Conservation (phyloP, 2,113 vertebrate genomes). For the Mesitornis unicolor region DNA sequence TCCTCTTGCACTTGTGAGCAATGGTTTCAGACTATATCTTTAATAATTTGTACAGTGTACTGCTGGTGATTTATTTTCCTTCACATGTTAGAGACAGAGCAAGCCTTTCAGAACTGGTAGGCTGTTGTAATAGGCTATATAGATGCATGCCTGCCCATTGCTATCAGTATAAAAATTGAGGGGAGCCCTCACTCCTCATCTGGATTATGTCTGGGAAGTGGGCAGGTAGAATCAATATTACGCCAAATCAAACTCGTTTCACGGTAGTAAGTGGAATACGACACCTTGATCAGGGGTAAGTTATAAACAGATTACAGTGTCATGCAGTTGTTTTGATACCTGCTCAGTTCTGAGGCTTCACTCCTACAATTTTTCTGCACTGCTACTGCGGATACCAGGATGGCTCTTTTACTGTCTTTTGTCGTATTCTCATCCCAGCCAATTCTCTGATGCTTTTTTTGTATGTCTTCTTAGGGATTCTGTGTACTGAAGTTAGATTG, state of each 20-base stretch:
- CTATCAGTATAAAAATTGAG: not conserved
- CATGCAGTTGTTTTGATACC: not conserved
- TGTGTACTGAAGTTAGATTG: not conserved
- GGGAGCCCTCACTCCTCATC: not conserved
- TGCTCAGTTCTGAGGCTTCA: slow-evolving; percentile 9
- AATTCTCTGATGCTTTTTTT: not conserved
- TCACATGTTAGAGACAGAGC: not conserved
- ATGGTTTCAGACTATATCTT: not conserved
- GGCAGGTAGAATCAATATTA: not conserved
- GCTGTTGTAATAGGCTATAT: not conserved
- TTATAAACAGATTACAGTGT: not conserved
- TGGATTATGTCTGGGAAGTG: not conserved
- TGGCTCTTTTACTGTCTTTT: not conserved
- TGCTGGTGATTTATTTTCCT: not conserved
- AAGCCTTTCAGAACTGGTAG: not conserved
- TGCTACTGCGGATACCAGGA: not conserved
- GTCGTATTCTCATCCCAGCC: not conserved
- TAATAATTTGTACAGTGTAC: not conserved
- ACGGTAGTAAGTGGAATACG: not conserved
- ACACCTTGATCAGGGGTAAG: slow-evolving; percentile 30
- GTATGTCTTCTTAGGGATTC: not conserved
- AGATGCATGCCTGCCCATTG: not conserved
- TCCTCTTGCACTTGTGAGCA: not conserved
- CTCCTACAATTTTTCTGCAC: not conserved
- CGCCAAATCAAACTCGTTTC: not conserved